Evolutionary conservation across 2,888 invertebrate genomes (phyloP).

Genomic region (Malacosoma neustria): DNA sequence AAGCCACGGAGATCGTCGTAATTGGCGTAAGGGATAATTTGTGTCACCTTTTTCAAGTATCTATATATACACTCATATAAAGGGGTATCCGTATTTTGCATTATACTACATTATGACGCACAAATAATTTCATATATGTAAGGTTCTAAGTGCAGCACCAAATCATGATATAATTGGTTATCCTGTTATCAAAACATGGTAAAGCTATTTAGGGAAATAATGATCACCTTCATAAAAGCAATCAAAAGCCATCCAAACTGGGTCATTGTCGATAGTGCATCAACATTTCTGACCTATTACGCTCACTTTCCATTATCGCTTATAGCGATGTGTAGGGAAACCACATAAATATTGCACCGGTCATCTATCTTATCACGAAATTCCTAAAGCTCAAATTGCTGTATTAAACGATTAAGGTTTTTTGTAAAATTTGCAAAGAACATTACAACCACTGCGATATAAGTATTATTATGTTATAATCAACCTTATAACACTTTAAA

Average conservation of each 20-base stretch:
- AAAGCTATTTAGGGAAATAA: background rate
- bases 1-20: too few species aligned
- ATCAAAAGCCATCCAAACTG: background rate
- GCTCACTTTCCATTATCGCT: background rate
- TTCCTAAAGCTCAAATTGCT: slow-evolving; percentile 34
- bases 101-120: too few species aligned
- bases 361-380: slow-evolving; percentile 33
- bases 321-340: background rate
- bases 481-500: background rate
- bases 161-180: too few species aligned
- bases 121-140: too few species aligned
- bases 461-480: too few species aligned
- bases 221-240: background rate
- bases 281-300: background rate
- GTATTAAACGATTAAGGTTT: slow-evolving; percentile 27
- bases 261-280: background rate
- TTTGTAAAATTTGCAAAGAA: slow-evolving; percentile 29
- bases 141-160: too few species aligned
- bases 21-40: too few species aligned
- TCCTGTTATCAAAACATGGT: background rate
- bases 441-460: too few species aligned
- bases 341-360: slow-evolving; percentile 8
- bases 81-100: too few species aligned
- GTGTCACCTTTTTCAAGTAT: too few species aligned
- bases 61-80: too few species aligned